Evolutionary conservation across 2,113 vertebrate species (phyloP).

Genomic region (Periophthalmodon schlosseri): DNA sequence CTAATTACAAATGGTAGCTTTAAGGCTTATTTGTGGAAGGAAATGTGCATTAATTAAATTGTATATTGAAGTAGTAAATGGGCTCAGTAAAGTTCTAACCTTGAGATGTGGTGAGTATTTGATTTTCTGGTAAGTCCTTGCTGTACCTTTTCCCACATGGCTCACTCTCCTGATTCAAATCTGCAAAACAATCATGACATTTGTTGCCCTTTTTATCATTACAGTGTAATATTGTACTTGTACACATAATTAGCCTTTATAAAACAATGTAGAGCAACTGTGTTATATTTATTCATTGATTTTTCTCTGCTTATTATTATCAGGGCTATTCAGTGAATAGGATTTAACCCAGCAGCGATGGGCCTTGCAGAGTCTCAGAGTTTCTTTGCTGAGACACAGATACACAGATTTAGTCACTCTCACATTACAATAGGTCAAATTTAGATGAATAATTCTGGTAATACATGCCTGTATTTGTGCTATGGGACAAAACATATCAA

Average conservation of each 20-base stretch:
- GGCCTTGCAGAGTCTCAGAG: not conserved
- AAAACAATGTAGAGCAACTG: too few relatives aligned
- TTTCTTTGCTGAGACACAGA: not conserved
- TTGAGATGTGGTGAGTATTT: not conserved
- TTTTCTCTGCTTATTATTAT: too few relatives aligned
- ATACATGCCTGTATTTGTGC: not conserved
- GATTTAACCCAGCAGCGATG: not conserved
- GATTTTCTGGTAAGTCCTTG: not conserved
- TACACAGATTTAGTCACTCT: not conserved
- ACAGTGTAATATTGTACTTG: not conserved
- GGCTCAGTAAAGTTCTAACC: constrained; percentile 24
- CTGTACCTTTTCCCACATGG: not conserved
- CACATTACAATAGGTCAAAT: not conserved
- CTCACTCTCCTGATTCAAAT: constrained; percentile 25
- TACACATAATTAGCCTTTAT: not conserved
- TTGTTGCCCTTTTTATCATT: not conserved
- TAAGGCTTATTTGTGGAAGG: too few relatives aligned
- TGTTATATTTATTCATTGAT: too few relatives aligned
- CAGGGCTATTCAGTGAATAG: too few relatives aligned
- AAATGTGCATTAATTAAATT: too few relatives aligned
- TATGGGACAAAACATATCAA: not conserved
- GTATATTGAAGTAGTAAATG: too few relatives aligned
- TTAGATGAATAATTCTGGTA: not conserved
- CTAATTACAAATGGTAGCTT: too few relatives aligned
- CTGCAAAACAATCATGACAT: constrained; percentile 14